phyloP scores from a whole-genome alignment of 2,888 invertebrate species.

The Mamestra brassicae region DNA sequence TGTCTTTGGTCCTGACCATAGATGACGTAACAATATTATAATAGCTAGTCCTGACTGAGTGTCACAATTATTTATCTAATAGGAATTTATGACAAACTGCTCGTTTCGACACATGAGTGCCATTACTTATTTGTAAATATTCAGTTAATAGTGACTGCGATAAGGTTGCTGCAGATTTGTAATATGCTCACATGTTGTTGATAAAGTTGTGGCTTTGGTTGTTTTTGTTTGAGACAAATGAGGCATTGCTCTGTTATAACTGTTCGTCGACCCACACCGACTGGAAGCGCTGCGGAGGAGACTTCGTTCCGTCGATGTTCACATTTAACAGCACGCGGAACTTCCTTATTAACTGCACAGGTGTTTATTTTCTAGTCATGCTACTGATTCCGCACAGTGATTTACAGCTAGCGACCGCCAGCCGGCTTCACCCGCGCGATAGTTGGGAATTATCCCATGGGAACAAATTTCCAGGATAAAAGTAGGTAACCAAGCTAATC shows the following conservation, averaged over 20 bases:
- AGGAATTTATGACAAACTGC: slow-evolving; percentile 25
- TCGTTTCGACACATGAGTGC: slow-evolving; percentile 10
- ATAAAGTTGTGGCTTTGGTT: slow-evolving; percentile 63
- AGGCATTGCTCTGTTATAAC: slow-evolving; percentile 79
- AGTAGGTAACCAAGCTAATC: too few relatives aligned
- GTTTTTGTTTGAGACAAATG: slow-evolving; percentile 56
- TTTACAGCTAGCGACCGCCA: too few relatives aligned
- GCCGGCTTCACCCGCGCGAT: too few relatives aligned
- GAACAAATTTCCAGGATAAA: too few relatives aligned
- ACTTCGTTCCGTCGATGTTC: slow-evolving; percentile 70
- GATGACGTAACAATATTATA: too few relatives aligned
- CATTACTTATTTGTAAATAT: slow-evolving; percentile 9
- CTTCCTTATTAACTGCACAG: slow-evolving; percentile 81
- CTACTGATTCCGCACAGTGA: background rate
- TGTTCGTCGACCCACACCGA: slow-evolving; percentile 80
- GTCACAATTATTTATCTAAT: slow-evolving; percentile 17
- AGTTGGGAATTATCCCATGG: too few relatives aligned
- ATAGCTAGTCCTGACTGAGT: background rate
- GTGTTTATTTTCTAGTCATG: slow-evolving; percentile 62
- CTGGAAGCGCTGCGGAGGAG: slow-evolving; percentile 78
- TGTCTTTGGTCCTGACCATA: background rate
- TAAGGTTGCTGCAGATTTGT: slow-evolving; percentile 29
- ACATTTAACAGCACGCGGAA: slow-evolving; percentile 75
- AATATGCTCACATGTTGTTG: slow-evolving; percentile 65
- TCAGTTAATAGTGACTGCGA: slow-evolving; percentile 25